These are phyloP conservation scores for Amblyjoppa fuscipennis DNA, from an alignment of 2,888 invertebrate species.

Conservation along the genomic window DNA sequence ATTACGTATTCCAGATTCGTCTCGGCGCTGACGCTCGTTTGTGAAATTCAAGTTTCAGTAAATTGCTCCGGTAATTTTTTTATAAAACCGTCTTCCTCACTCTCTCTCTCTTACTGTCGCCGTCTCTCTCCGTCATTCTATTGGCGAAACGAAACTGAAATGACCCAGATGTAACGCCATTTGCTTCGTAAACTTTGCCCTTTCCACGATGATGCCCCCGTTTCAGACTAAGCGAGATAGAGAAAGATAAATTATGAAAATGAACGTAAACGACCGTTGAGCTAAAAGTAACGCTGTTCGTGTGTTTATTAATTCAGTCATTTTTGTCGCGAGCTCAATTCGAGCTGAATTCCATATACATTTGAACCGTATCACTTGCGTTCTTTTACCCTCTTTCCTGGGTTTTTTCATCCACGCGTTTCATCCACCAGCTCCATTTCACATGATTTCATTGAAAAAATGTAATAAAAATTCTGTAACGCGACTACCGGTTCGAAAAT, in stretches of 20 bases:
- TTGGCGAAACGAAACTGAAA: not conserved
- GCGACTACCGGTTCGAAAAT: no score
- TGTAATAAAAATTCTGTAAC: not conserved
- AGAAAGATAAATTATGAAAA: not conserved
- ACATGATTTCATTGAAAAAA: not conserved
- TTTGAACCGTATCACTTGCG: not conserved
- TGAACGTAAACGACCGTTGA: not conserved
- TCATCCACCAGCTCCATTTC: not conserved
- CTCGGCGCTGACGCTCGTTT: not conserved
- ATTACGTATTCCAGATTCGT: conserved; percentile 6
- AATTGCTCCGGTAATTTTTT: not conserved
- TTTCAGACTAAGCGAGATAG: not conserved
- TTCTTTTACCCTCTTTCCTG: not conserved
- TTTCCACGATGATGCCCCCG: not conserved
- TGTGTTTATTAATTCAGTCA: not conserved
- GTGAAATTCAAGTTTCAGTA: not conserved
- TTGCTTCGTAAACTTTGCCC: not conserved
- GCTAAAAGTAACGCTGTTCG: not conserved
- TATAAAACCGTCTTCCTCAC: not conserved
- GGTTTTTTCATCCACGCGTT: not conserved
- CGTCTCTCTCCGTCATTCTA: not conserved
- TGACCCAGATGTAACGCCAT: not conserved
- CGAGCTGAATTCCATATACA: not conserved
- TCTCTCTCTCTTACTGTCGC: no score
- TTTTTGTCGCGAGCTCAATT: not conserved